Percentiles rank a stretch among this genome's conserved stretches.
Evolutionary conservation across 2,113 vertebrate genomes (phyloP).

Genomic region (Tenrec ecaudatus): DNA sequence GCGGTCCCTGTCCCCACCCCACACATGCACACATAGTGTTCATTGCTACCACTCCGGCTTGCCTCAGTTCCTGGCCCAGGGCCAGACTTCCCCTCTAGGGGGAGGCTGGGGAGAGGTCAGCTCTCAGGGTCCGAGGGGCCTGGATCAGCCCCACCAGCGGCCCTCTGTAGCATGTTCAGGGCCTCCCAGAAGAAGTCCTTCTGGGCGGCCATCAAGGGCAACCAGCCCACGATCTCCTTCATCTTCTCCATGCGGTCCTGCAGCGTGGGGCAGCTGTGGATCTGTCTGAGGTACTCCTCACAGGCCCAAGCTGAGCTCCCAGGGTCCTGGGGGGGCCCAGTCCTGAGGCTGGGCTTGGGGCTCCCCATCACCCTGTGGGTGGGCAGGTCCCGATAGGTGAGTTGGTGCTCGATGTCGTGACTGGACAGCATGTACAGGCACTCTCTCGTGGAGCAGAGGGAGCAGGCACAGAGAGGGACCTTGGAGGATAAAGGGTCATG

Average conservation of each 20-base stretch:
- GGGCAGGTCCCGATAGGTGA: constrained; percentile 70
- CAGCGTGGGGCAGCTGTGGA: constrained; percentile 80
- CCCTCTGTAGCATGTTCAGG: constrained; percentile 82
- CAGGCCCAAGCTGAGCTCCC: constrained; percentile 62
- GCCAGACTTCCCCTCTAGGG: constrained; percentile 45
- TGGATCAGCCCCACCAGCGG: constrained; percentile 39
- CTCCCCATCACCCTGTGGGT: constrained; percentile 61
- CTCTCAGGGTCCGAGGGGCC: constrained; percentile 65
- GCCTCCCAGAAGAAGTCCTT: constrained; percentile 85
- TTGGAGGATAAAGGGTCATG: neutral
- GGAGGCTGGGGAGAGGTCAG: neutral
- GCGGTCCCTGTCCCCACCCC: constrained; percentile 54
- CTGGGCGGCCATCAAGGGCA: constrained; percentile 83
- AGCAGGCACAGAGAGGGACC: constrained; percentile 83
- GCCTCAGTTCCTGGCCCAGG: constrained; percentile 53
- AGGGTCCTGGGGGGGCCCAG: constrained; percentile 61
- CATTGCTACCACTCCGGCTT: neutral
- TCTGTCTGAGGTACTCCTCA: constrained; percentile 82
- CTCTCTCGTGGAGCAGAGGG: constrained; percentile 85
- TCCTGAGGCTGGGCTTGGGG: neutral
- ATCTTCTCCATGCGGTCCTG: constrained; percentile 82
- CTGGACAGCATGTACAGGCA: constrained; percentile 85
- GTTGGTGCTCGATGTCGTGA: constrained; percentile 81
- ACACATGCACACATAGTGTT: constrained; percentile 17
- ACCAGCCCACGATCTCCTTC: constrained; percentile 83